Base-by-base conservation (phyloP, 2,888 invertebrate genomes). In the Oegoconia quadripuncta region DNA sequence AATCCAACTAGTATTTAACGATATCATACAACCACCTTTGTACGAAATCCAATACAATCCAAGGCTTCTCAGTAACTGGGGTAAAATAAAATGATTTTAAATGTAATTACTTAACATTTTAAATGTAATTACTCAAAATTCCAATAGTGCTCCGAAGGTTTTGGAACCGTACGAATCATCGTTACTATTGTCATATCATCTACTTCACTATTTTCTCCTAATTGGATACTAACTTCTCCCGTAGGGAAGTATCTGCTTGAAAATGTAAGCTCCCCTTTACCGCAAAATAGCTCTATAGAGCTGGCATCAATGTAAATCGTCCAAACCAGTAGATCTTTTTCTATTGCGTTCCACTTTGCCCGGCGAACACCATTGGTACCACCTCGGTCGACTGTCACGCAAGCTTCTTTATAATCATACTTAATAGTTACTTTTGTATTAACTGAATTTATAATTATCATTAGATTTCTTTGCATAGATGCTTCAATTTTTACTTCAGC, bases 221-320 rank as follows among this genome's bases (percentile, higher is more conserved):
- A 3, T 6, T 57, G 54, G 0, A 74, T 42, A 3, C 16, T 47
- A 1, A 74, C 43, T 1, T 45, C 40, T 0, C 60, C 59, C 6
- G 44, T 22, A 0, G 73, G 74, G 52, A 78, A 83, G 39, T 57
- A 72, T 43, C 82, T 55, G 37, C 79, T 81, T 0, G 78, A 71
- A 16, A 82, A 68, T 0, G 76, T 74, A 0, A 64, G 60, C 36
- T 76, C 76, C 9, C 81, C 82, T 0, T 57, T 41, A 0, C 74
- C 78, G 37, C 61, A 60, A 29, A 80, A 76, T 3, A 71, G 2
- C 43, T 83, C 82, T 7, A 81, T 51, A 2, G 77, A 78, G 57
- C 82, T 81, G 0, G 70, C 60, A 33, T 83, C 83, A 2, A 81
- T 46, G 31, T 52, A 76, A 2, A 79, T 55, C 15, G 36, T 58